Evolutionary conservation across 92 coral and sea anemone species (phyloP), one percentile per base, ranked within the genome.

Genomic region (Siderastrea radians): DNA sequence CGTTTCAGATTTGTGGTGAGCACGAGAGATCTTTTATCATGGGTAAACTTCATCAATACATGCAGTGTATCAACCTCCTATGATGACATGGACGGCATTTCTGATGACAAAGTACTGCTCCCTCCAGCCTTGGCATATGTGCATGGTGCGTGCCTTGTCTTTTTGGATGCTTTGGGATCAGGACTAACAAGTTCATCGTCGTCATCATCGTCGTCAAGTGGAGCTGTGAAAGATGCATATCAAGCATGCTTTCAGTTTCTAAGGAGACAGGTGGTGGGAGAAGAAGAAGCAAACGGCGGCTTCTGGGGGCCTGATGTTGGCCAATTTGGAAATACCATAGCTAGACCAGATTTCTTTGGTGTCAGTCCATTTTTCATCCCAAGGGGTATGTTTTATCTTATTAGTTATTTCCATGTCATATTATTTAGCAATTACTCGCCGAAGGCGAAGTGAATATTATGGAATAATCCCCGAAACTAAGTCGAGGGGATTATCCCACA

Each of bases 111-210:
- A 69, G 84, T 72, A 13, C 69, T 63, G 9, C 93, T 98, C 49
- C 67, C 89, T 70, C 95, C 98, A 62, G 82, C 94, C 15, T 78
- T 79, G 45, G 94, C 96, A 1, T 98, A 98, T 68, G 90, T 96
- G 54, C 99, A 98, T 70, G 99, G 99, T 50, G 99, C 98, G 14
- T 98, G 95, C 68, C 93, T 98, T 49, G 99, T 98, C 9, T 96
- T 98, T 83, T 86, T 97, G 66, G 99, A 97, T 71, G 98, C 99
- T 44, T 87, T 97, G 50, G 99, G 99, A 9, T 84, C 96, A 77
- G 99, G 99, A 6, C 48, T 90, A 49, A 81, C 89, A 1, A 87
- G 86, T 51, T 44, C 87, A 57, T 49, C 87, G 53, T 89, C 98
- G 43, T 79, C 88, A 53, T 73, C 81, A 26, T 62, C 87, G 2